Conservation (phyloP, 2,113 vertebrate genomes). For the Oryzias melastigma region DNA sequence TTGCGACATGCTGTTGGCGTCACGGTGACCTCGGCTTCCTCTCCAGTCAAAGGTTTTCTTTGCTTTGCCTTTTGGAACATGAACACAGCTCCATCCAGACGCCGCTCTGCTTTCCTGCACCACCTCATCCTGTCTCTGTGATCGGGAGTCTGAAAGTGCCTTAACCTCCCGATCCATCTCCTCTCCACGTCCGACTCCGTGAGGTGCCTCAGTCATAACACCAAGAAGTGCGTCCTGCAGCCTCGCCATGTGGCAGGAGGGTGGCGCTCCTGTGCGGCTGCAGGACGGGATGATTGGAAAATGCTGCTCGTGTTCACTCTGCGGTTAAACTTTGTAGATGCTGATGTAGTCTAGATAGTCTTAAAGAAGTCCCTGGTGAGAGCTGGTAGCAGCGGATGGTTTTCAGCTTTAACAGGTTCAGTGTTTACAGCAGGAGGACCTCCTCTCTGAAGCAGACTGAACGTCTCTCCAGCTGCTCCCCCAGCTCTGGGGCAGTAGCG, state of each 20-base stretch:
- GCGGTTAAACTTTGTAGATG: slow-evolving; percentile 42
- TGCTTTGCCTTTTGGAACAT: slow-evolving; percentile 36
- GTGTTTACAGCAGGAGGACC: slow-evolving; percentile 73
- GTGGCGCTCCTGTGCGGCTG: no score
- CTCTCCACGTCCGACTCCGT: slow-evolving; percentile 3
- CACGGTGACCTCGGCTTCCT: slow-evolving; percentile 64
- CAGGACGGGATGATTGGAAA: slow-evolving; percentile 39
- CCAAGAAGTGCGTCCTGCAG: slow-evolving; percentile 22
- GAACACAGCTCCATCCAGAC: slow-evolving; percentile 43
- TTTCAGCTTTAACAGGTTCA: slow-evolving; percentile 65
- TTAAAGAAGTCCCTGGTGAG: slow-evolving; percentile 30
- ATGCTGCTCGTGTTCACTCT: slow-evolving; percentile 72
- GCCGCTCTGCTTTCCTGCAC: slow-evolving; percentile 61
- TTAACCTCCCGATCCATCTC: slow-evolving; percentile 72
- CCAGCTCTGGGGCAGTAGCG: slow-evolving; percentile 36
- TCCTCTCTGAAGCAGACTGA: slow-evolving; percentile 37
- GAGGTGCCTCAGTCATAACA: slow-evolving; percentile 20
- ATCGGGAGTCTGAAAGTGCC: slow-evolving; percentile 86
- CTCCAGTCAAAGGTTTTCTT: slow-evolving; percentile 33
- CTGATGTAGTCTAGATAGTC: slow-evolving; percentile 29
- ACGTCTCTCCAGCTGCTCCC: slow-evolving; percentile 3
- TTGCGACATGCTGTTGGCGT: slow-evolving; percentile 5
- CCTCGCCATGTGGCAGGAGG: slow-evolving; percentile 10
- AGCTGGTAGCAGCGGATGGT: slow-evolving; percentile 33
- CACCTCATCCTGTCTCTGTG: slow-evolving; percentile 47